These are phyloP conservation scores for Philhelius pedissequus DNA, from an alignment of 2,888 invertebrate genomes.

Conservation along the genomic window DNA sequence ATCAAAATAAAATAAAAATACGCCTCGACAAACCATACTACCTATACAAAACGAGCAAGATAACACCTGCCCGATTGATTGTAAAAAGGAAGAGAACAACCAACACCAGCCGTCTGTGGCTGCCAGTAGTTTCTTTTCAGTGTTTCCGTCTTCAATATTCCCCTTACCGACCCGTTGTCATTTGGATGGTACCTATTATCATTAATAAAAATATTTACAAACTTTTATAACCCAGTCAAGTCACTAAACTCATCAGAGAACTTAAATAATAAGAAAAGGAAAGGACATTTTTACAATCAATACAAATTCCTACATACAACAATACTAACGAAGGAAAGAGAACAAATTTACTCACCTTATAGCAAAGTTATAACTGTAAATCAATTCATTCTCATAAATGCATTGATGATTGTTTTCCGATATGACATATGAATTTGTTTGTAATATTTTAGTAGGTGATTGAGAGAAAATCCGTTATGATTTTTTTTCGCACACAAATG, in stretches of 20 bases:
- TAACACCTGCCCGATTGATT: constrained; percentile 42
- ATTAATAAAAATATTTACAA: constrained; percentile 20
- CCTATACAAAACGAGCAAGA: no score
- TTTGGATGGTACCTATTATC: constrained; percentile 11
- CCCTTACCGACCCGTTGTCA: neutral
- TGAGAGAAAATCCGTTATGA: constrained; percentile 8
- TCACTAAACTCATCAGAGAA: constrained; percentile 5
- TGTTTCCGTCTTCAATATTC: neutral
- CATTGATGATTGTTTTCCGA: neutral
- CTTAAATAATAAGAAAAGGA: neutral
- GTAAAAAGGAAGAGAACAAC: neutral
- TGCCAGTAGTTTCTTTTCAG: neutral
- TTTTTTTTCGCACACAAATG: neutral
- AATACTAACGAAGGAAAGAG: neutral
- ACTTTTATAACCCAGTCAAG: neutral
- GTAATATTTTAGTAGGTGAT: neutral
- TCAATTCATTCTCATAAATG: constrained; percentile 15
- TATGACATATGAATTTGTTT: neutral
- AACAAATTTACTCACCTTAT: neutral
- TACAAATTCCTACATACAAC: no score
- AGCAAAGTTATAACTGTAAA: constrained; percentile 1
- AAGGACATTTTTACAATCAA: neutral
- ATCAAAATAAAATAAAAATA: neutral
- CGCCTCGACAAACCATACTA: neutral
- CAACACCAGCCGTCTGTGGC: neutral